These are phyloP conservation scores for Falcunculus frontatus DNA, from an alignment of 2,113 vertebrate genomes.

Conservation along the genomic window DNA sequence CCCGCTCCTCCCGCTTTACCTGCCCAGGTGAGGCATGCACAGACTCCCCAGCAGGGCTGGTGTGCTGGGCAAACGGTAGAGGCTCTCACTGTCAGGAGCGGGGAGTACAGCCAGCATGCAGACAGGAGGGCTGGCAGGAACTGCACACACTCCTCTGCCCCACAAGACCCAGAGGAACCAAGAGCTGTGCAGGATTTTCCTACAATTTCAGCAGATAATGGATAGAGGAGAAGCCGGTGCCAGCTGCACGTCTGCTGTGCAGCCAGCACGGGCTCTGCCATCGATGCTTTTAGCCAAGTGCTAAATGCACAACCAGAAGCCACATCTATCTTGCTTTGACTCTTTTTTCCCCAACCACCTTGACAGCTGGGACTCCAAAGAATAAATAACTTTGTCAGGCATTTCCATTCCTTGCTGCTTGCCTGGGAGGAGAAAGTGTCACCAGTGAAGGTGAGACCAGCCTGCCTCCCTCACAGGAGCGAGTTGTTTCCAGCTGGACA, in stretches of 20 bases:
- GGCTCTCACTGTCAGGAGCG: not conserved
- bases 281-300: not conserved
- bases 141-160: not conserved
- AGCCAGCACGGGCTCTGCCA: not conserved
- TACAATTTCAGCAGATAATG: not conserved
- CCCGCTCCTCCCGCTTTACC: not conserved
- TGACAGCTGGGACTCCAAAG: not conserved
- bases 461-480: not conserved
- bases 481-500: not conserved
- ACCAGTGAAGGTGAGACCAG: not conserved
- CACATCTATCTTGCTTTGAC: not conserved
- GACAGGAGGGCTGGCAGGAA: not conserved
- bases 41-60: not conserved
- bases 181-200: not conserved
- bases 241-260: not conserved
- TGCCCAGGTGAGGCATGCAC: not conserved
- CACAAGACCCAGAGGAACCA: not conserved
- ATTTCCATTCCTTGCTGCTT: not conserved
- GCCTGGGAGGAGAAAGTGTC: not conserved
- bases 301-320: not conserved
- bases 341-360: not conserved
- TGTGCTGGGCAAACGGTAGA: fast-evolving
- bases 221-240: not conserved
- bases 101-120: fast-evolving
- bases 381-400: not conserved